Conservation (phyloP, 1,140 invertebrate genomes). For the Bombus vancouverensis region DNA sequence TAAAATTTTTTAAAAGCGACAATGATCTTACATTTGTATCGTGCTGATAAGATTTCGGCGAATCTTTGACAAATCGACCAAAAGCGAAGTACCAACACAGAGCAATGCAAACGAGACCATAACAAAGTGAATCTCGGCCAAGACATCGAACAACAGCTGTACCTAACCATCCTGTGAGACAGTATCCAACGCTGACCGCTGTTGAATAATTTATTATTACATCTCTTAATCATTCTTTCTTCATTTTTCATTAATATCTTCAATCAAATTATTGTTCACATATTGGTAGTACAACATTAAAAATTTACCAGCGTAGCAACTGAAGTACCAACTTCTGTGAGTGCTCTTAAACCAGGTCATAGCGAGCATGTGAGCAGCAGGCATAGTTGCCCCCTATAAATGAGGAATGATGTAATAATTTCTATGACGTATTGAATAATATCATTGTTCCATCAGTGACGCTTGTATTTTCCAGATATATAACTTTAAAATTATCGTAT, state of each 20-base stretch:
- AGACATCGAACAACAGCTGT: conserved; percentile 82
- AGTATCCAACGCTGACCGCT: conserved; percentile 85
- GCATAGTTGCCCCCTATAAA: conserved; percentile 84
- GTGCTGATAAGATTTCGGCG: conserved; percentile 80
- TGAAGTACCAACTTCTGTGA: conserved; percentile 84
- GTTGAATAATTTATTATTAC: conserved; percentile 36
- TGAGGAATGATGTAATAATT: conserved; percentile 25
- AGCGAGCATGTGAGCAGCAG: conserved; percentile 84
- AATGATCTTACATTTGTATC: conserved; percentile 78
- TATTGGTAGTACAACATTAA: no score
- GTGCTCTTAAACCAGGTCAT: conserved; percentile 85
- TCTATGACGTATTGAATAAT: not conserved
- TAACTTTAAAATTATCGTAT: no score
- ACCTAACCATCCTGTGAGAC: conserved; percentile 83
- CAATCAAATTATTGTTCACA: not conserved
- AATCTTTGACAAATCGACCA: conserved; percentile 86
- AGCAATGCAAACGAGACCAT: conserved; percentile 83
- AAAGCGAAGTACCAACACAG: conserved; percentile 88
- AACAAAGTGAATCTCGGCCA: conserved; percentile 85
- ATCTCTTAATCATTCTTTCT: no score
- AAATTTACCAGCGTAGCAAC: conserved; percentile 83
- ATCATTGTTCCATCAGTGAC: not conserved
- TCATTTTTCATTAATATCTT: no score
- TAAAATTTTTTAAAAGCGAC: not conserved
- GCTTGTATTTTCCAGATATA: no score